These are phyloP conservation scores for Nezara viridula DNA, from an alignment of 2,888 invertebrate species.

Conservation along the genomic window DNA sequence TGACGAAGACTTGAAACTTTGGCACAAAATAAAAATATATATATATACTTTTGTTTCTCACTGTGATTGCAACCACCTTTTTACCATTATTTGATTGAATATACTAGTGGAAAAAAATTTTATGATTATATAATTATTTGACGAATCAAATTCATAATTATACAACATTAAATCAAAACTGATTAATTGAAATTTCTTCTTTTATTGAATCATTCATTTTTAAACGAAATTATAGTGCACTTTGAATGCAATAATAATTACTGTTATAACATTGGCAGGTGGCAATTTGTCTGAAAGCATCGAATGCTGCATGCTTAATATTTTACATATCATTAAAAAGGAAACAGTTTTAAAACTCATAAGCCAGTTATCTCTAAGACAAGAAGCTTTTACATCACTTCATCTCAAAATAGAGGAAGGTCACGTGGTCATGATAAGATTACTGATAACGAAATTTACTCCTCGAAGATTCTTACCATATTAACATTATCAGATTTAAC, in stretches of 20 bases:
- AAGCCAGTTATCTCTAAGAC: not conserved
- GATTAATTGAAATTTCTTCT: not conserved
- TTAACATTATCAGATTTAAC: not conserved
- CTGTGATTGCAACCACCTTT: too few species aligned
- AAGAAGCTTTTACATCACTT: not conserved
- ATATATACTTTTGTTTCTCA: too few species aligned
- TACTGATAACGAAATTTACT: not conserved
- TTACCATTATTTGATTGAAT: too few species aligned
- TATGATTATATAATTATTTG: too few species aligned
- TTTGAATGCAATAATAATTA: not conserved
- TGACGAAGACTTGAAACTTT: too few species aligned
- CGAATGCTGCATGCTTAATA: too few species aligned
- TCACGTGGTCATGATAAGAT: slow-evolving; percentile 12
- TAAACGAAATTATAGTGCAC: not conserved
- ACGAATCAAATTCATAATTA: too few species aligned
- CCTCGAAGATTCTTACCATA: not conserved
- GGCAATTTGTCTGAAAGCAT: not conserved
- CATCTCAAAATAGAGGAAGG: slow-evolving; percentile 6
- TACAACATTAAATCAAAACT: slow-evolving; percentile 14
- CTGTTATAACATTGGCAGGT: not conserved
- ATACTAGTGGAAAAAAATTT: too few species aligned
- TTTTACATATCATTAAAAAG: not conserved
- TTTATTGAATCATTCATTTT: not conserved
- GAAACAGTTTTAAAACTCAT: not conserved
- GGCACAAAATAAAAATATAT: too few species aligned